Evolutionary conservation across 2,888 invertebrate species (phyloP).

Genomic region (Operophtera brumata): DNA sequence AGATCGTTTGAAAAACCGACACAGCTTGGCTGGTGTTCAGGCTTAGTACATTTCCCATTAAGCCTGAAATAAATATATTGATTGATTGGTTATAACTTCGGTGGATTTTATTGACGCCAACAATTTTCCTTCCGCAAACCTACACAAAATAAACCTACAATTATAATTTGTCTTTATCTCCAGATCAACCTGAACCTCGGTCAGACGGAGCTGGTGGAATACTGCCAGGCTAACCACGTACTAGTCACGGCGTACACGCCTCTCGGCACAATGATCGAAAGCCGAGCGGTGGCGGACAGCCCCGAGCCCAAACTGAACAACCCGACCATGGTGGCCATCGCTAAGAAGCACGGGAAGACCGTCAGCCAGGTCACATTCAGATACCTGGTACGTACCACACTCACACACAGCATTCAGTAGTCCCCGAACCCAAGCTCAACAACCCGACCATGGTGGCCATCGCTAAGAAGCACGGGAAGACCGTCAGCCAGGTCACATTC

Average conservation of each 20-base stretch:
- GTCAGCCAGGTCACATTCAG: slow-evolving; percentile 78
- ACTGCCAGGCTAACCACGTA: slow-evolving; percentile 81
- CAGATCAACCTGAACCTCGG: slow-evolving; percentile 83
- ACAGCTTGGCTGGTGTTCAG: too few species aligned
- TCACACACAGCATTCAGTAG: too few species aligned
- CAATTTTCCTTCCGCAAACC: too few species aligned
- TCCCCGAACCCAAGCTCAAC: not conserved
- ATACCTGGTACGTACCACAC: slow-evolving; percentile 39
- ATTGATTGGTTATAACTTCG: too few species aligned
- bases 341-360: slow-evolving; percentile 82
- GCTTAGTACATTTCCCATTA: too few species aligned
- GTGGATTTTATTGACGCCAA: too few species aligned
- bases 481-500: too few species aligned
- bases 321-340: slow-evolving; percentile 78
- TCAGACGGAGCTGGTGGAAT: slow-evolving; percentile 83
- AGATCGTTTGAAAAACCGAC: too few species aligned
- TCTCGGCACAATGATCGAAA: slow-evolving; percentile 81
- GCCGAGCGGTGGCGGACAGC: slow-evolving; percentile 61
- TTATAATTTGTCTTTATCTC: slow-evolving; percentile 10
- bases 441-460: not conserved
- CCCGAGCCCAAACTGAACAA: slow-evolving; percentile 78
- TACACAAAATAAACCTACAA: too few species aligned
- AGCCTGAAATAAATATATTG: too few species aligned
- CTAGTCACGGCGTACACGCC: slow-evolving; percentile 84
- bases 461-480: not conserved